Conservation (phyloP, 2,888 invertebrate genomes). For the Agrilus cyanescens region DNA sequence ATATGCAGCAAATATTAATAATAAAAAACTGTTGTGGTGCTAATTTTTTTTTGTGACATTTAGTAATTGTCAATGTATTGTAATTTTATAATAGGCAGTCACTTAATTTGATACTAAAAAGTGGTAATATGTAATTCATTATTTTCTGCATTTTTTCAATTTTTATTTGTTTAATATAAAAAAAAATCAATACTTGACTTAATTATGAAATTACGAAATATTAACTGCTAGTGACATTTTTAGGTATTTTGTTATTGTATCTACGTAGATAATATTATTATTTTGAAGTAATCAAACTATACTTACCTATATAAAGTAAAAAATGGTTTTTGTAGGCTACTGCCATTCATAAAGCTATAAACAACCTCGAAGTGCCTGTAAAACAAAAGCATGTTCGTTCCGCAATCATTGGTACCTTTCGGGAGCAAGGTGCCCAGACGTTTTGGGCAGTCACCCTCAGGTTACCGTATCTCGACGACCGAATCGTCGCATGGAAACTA, state of each 20-base stretch:
- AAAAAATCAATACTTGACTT: too few species aligned
- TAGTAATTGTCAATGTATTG: slow-evolving; percentile 46
- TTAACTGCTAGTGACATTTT: too few species aligned
- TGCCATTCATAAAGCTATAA: slow-evolving; percentile 89
- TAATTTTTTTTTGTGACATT: too few species aligned
- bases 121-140: slow-evolving; percentile 1
- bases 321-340: slow-evolving; percentile 57
- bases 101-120: neutral
- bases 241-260: too few species aligned
- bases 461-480: slow-evolving; percentile 79
- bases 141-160: slow-evolving; percentile 1
- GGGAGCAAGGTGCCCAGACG: slow-evolving; percentile 78
- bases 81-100: slow-evolving; percentile 28
- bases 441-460: slow-evolving; percentile 69
- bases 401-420: slow-evolving; percentile 88
- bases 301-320: slow-evolving; percentile 3
- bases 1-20: too few species aligned
- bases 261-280: neutral
- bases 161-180: neutral
- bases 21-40: too few species aligned
- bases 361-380: slow-evolving; percentile 80
- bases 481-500: slow-evolving; percentile 98
- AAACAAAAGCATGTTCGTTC: slow-evolving; percentile 98
- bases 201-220: too few species aligned
- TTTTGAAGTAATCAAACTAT: neutral